Conservation (phyloP, 2,797 vertebrate genomes). For the Sphenopsis melanotis region DNA sequence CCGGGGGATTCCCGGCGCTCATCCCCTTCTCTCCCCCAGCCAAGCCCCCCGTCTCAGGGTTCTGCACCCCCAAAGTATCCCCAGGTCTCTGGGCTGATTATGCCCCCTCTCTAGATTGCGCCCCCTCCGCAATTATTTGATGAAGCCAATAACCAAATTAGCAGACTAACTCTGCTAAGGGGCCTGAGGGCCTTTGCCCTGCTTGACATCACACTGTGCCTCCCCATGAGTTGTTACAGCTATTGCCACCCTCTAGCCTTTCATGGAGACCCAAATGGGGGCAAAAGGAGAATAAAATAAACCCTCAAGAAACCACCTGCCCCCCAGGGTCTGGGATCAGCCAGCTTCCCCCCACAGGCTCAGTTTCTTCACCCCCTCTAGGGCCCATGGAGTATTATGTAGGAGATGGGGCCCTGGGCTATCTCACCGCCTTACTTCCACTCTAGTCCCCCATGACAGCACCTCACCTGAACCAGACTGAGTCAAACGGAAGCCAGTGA, state of each 20-base stretch:
- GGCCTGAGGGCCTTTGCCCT: not conserved
- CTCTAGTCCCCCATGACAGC: not conserved
- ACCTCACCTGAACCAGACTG: not conserved
- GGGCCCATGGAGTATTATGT: not conserved
- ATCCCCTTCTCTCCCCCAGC: not conserved
- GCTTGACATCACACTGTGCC: not conserved
- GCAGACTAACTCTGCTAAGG: not conserved
- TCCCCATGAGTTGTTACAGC: not conserved
- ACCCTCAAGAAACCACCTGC: not conserved
- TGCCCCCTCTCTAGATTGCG: too few species aligned
- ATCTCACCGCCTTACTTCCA: not conserved
- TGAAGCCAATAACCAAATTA: not conserved
- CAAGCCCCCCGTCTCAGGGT: too few species aligned
- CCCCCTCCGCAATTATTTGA: not conserved
- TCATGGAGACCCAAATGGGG: fast-evolving
- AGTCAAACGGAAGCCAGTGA: not conserved
- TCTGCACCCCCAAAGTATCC: not conserved
- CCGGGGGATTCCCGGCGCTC: not conserved
- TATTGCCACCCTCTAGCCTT: not conserved
- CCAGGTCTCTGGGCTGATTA: not conserved
- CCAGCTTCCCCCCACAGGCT: not conserved
- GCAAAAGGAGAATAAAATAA: not conserved
- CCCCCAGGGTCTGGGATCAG: fast-evolving
- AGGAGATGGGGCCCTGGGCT: not conserved
- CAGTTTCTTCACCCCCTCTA: not conserved